Conservation (phyloP, 2,113 vertebrate species). For the Silurus meridionalis region DNA sequence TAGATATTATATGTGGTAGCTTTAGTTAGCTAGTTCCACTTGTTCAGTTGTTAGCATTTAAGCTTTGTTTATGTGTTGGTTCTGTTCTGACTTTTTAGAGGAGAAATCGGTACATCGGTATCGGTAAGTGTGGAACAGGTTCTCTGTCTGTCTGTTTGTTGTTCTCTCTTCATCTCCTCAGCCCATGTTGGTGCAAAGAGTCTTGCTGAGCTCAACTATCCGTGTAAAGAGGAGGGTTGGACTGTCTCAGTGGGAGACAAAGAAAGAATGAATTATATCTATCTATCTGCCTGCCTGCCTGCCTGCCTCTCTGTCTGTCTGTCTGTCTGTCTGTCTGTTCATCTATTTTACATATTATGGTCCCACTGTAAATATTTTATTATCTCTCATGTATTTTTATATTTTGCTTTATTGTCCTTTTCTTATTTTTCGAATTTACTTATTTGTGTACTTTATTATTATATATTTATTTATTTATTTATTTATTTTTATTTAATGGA, state of each 20-base stretch:
- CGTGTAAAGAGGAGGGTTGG: slow-evolving; percentile 88
- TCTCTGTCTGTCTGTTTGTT: slow-evolving; percentile 24
- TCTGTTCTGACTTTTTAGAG: not conserved
- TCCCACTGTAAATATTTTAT: not conserved
- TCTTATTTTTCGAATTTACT: not conserved
- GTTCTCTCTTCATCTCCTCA: slow-evolving; percentile 46
- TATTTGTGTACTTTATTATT: not conserved
- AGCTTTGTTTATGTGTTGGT: not conserved
- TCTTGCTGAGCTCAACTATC: slow-evolving; percentile 90
- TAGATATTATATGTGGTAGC: no score
- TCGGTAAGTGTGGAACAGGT: no score
- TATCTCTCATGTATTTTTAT: not conserved
- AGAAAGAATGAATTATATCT: slow-evolving; percentile 49
- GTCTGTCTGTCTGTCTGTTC: not conserved
- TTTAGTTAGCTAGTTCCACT: not conserved
- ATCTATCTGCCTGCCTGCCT: slow-evolving; percentile 37
- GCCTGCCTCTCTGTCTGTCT: not conserved
- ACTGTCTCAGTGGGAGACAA: slow-evolving; percentile 74
- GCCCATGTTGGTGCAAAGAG: slow-evolving; percentile 72
- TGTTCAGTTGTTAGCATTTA: not conserved
- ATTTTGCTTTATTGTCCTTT: not conserved
- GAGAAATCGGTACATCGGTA: not conserved
- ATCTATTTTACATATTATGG: not conserved
- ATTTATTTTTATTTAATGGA: not conserved
- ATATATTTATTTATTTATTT: not conserved